These are phyloP conservation scores for Drosophila quadrilineata DNA, from an alignment of 1,140 invertebrate species.

Conservation along the genomic window DNA sequence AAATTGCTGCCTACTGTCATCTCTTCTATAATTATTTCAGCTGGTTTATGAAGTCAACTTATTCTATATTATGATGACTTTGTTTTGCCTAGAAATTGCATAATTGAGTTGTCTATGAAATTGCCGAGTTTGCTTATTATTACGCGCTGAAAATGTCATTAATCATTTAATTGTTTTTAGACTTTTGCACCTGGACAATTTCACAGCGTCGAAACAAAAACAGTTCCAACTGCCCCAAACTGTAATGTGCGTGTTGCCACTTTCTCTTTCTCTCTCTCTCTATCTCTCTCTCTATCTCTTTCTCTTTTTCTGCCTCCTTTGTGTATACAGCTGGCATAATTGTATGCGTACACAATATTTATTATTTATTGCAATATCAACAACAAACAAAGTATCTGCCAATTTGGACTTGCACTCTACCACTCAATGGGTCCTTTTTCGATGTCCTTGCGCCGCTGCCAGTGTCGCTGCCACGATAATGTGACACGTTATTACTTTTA, in stretches of 20 bases:
- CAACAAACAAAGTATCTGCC: slow-evolving; percentile 12
- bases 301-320: too few species aligned
- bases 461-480: slow-evolving; percentile 59
- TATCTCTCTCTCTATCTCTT: too few species aligned
- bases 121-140: slow-evolving; percentile 23
- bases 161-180: slow-evolving; percentile 79
- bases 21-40: too few species aligned
- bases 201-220: slow-evolving; percentile 23
- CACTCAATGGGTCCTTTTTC: slow-evolving; percentile 7
- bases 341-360: slow-evolving; percentile 76
- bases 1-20: too few species aligned
- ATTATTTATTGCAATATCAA: slow-evolving; percentile 60
- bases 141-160: slow-evolving; percentile 41
- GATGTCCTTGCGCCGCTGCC: slow-evolving; percentile 10
- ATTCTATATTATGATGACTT: too few species aligned
- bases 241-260: neutral
- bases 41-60: too few species aligned
- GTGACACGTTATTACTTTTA: slow-evolving; percentile 67
- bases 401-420: neutral
- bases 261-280: too few species aligned
- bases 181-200: slow-evolving; percentile 68
- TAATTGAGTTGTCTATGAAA: slow-evolving; percentile 8
- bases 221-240: slow-evolving; percentile 5
- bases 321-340: slow-evolving; percentile 45
- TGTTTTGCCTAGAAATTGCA: slow-evolving; percentile 6